Evolutionary conservation across 53 echinoderm and acorn worm genomes (phyloP).

Genomic region (Holothuria leucospilota): DNA sequence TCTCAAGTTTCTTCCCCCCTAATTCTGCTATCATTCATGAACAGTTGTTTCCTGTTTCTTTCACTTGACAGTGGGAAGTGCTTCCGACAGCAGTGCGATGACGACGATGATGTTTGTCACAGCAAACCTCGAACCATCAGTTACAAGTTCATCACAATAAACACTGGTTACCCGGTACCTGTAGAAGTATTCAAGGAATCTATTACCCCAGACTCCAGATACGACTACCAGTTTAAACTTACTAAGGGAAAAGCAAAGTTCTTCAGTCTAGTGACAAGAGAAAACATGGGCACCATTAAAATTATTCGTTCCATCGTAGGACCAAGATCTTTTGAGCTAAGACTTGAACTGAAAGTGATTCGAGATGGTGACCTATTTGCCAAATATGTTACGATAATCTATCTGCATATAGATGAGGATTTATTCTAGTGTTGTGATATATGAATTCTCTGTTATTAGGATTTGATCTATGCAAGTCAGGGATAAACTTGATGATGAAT

Average conservation of each 20-base stretch:
- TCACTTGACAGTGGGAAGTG: constrained; percentile 68
- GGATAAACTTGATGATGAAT: no score
- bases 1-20: not conserved
- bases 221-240: constrained; percentile 71
- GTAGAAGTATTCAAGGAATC: constrained; percentile 74
- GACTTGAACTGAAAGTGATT: constrained; percentile 78
- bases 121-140: constrained; percentile 75
- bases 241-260: constrained; percentile 42
- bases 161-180: constrained; percentile 65
- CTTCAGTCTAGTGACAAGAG: constrained; percentile 62
- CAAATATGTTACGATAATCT: constrained; percentile 78
- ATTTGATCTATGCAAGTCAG: no score
- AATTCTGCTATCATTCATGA: not conserved
- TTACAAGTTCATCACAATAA: constrained; percentile 78
- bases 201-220: constrained; percentile 66
- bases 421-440: constrained; percentile 15
- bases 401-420: constrained; percentile 71
- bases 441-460: not conserved
- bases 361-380: constrained; percentile 59
- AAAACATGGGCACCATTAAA: constrained; percentile 64
- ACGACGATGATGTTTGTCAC: constrained; percentile 67
- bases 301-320: constrained; percentile 70
- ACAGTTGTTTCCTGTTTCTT: not conserved
- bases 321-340: constrained; percentile 71
- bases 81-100: constrained; percentile 69